Evolutionary conservation across 2,888 invertebrate genomes (phyloP).

Genomic region (Prenolepis imparis): DNA sequence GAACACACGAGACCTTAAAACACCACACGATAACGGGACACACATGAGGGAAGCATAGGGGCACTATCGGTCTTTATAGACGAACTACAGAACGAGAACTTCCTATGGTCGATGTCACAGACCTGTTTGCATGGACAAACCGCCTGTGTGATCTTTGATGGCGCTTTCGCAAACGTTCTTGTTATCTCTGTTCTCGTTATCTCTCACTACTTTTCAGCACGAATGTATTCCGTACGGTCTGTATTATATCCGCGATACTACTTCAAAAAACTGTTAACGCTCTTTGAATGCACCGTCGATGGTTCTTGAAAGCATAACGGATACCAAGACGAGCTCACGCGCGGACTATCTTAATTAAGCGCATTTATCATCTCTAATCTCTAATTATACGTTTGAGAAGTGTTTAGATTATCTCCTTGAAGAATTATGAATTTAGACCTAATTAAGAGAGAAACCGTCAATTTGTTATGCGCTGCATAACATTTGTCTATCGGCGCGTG

Average conservation of each 20-base stretch:
- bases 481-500: not conserved
- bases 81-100: conserved; percentile 67
- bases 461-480: not conserved
- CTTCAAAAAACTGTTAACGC: conserved; percentile 32
- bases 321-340: not conserved
- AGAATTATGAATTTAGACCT: conserved; percentile 1
- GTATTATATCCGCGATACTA: conserved; percentile 15
- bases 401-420: conserved; percentile 16
- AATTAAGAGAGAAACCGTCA: not conserved
- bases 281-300: conserved; percentile 10
- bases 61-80: conserved; percentile 67
- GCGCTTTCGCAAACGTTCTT: conserved; percentile 62
- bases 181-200: conserved; percentile 61
- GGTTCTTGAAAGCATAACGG: conserved; percentile 36
- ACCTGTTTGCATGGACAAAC: conserved; percentile 54
- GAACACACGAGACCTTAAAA: conserved; percentile 34
- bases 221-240: conserved; percentile 34
- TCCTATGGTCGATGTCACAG: conserved; percentile 60
- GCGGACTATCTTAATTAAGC: conserved; percentile 32
- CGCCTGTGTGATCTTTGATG: conserved; percentile 55
- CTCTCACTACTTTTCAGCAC: conserved; percentile 48
- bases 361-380: conserved; percentile 6
- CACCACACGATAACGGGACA: conserved; percentile 45
- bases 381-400: not conserved
- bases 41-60: conserved; percentile 69